These are phyloP conservation scores for Zaprionus obscuricornis DNA, from an alignment of 2,888 invertebrate species.

Conservation along the genomic window DNA sequence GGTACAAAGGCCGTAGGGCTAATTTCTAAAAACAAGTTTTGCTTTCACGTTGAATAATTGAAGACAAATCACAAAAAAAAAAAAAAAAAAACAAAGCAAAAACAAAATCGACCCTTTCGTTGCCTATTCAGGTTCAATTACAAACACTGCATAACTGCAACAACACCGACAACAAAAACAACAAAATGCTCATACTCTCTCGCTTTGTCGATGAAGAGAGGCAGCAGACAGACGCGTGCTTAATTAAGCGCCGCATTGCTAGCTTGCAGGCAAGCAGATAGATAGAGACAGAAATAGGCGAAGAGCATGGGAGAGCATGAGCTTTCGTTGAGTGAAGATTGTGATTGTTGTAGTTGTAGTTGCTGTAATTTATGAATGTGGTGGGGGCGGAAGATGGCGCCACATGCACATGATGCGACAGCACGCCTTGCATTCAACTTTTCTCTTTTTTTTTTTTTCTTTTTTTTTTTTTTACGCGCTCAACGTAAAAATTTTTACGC, in stretches of 20 bases:
- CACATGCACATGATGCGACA: slow-evolving; percentile 24
- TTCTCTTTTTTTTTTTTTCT: background rate
- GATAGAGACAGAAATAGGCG: slow-evolving; percentile 7
- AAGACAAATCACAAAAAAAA: slow-evolving; percentile 46
- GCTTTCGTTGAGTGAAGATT: slow-evolving; percentile 30
- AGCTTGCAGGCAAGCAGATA: slow-evolving; percentile 13
- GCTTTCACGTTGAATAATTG: slow-evolving; percentile 51
- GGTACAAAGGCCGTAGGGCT: slow-evolving; percentile 12
- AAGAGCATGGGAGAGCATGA: slow-evolving; percentile 10
- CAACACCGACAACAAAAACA: slow-evolving; percentile 19
- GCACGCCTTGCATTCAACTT: slow-evolving; percentile 43
- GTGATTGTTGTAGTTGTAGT: slow-evolving; percentile 1
- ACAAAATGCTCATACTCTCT: slow-evolving; percentile 13
- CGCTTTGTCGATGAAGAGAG: slow-evolving; percentile 24
- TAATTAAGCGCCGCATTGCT: slow-evolving; percentile 67
- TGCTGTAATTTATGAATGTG: too few species aligned
- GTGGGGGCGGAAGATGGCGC: slow-evolving; percentile 36
- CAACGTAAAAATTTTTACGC: slow-evolving; percentile 40
- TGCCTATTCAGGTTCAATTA: slow-evolving; percentile 51
- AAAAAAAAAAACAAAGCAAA: slow-evolving; percentile 16
- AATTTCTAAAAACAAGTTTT: slow-evolving; percentile 45
- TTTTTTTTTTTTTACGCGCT: slow-evolving; percentile 10
- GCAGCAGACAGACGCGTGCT: slow-evolving; percentile 58
- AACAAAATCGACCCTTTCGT: slow-evolving; percentile 24
- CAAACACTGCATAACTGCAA: slow-evolving; percentile 32